phyloP scores from a whole-genome alignment of 92 coral and sea anemone genomes.

The Pocillopora grandis region DNA sequence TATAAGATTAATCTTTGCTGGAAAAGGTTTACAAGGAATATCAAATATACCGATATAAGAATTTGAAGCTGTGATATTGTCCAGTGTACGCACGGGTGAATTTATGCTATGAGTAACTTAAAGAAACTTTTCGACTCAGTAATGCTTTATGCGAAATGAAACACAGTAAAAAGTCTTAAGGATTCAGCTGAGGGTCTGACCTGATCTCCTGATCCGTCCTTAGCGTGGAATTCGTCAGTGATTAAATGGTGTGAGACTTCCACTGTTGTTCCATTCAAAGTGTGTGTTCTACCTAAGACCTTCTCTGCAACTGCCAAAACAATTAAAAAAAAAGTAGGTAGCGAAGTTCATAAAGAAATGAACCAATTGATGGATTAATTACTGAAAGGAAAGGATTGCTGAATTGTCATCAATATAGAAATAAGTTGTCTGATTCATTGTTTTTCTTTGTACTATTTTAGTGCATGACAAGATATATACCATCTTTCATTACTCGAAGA shows the following conservation, averaged over 20 bases:
- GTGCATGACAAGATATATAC: no score
- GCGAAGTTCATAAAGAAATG: no score
- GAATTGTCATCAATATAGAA: no score
- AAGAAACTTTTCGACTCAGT: background rate
- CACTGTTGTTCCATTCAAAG: background rate
- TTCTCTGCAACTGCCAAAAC: slow-evolving; percentile 13
- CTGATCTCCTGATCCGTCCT: background rate
- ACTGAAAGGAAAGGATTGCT: no score
- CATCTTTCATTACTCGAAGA: no score
- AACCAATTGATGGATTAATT: no score
- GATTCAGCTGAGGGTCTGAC: background rate
- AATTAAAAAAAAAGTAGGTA: background rate
- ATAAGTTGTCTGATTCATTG: no score
- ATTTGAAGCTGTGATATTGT: no score
- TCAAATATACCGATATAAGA: no score
- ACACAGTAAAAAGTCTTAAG: background rate
- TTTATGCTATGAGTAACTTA: background rate
- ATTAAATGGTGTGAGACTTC: slow-evolving; percentile 15
- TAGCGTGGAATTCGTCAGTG: background rate
- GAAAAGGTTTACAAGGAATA: no score
- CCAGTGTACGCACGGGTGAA: background rate
- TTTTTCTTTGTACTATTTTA: no score
- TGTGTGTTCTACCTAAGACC: background rate
- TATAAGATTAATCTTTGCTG: no score
- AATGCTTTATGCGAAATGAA: background rate